These are phyloP conservation scores for Ornithoptera alexandrae DNA, from an alignment of 2,888 invertebrate genomes.

Conservation along the genomic window DNA sequence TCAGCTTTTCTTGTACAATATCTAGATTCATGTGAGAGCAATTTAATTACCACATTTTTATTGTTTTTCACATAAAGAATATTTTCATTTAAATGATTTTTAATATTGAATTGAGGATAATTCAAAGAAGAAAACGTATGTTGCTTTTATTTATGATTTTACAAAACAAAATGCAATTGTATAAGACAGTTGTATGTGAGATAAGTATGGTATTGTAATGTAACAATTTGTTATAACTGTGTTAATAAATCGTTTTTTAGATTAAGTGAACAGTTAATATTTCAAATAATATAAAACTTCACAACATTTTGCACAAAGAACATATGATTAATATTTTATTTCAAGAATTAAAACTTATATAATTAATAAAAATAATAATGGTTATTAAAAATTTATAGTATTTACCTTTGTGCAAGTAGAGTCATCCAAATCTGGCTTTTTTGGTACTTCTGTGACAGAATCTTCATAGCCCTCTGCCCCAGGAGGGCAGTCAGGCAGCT, in stretches of 20 bases:
- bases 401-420: slow-evolving; percentile 68
- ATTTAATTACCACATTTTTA: no score
- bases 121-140: not conserved
- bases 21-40: no score
- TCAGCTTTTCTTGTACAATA: not conserved
- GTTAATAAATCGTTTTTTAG: not conserved
- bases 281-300: not conserved
- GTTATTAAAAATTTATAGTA: slow-evolving; percentile 38
- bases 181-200: not conserved
- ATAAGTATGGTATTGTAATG: not conserved
- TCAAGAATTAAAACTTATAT: not conserved
- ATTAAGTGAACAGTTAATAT: not conserved
- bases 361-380: not conserved
- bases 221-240: not conserved
- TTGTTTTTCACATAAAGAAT: not conserved
- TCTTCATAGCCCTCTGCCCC: slow-evolving; percentile 75
- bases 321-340: not conserved
- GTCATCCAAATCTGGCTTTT: slow-evolving; percentile 53
- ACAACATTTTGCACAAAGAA: not conserved
- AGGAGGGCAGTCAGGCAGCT: slow-evolving; percentile 73
- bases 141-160: not conserved
- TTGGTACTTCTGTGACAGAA: slow-evolving; percentile 63
- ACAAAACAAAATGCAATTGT: not conserved
- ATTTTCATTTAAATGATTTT: not conserved
- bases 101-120: not conserved